These are phyloP conservation scores for Lophura nycthemera DNA, from an alignment of 2,113 vertebrate species.

Conservation along the genomic window DNA sequence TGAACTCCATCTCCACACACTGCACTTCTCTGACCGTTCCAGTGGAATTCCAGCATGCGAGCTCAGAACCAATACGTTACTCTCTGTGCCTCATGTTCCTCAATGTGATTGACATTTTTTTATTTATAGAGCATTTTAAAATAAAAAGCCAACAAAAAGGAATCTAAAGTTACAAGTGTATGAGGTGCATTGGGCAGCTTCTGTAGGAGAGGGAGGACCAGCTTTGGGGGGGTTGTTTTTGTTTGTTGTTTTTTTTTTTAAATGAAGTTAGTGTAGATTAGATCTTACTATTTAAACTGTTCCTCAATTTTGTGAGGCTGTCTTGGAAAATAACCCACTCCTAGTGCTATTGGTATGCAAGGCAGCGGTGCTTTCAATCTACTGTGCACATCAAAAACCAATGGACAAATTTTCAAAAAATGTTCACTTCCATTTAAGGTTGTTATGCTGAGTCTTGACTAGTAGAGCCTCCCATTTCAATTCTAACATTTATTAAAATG, in stretches of 20 bases:
- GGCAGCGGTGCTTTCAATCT: slow-evolving; percentile 87
- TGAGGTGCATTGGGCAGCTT: slow-evolving; percentile 87
- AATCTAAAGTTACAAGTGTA: slow-evolving; percentile 78
- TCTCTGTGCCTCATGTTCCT: slow-evolving; percentile 92
- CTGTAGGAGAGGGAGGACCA: slow-evolving; percentile 81
- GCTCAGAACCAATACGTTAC: slow-evolving; percentile 94
- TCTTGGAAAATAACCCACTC: slow-evolving; percentile 86
- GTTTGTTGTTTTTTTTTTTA: slow-evolving; percentile 9
- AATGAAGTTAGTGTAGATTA: slow-evolving; percentile 84
- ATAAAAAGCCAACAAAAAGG: slow-evolving; percentile 71
- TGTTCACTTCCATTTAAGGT: slow-evolving; percentile 73
- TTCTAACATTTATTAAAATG: slow-evolving; percentile 75
- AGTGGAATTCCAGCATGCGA: slow-evolving; percentile 93
- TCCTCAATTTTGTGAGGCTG: slow-evolving; percentile 96
- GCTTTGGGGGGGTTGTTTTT: slow-evolving; percentile 73
- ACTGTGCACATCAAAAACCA: slow-evolving; percentile 75
- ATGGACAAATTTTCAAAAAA: slow-evolving; percentile 72
- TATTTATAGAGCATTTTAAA: slow-evolving; percentile 84
- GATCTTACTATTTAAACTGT: slow-evolving; percentile 89
- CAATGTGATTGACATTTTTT: slow-evolving; percentile 86
- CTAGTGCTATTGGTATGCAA: slow-evolving; percentile 86
- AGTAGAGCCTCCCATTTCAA: slow-evolving; percentile 68
- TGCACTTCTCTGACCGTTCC: slow-evolving; percentile 83
- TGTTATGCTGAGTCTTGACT: slow-evolving; percentile 74
- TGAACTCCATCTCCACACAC: slow-evolving; percentile 82